A percentile compares a stretch with the other conserved stretches of the same genome.
Evolutionary conservation across 2,113 vertebrate genomes (phyloP).

Genomic region (Struthio camelus): DNA sequence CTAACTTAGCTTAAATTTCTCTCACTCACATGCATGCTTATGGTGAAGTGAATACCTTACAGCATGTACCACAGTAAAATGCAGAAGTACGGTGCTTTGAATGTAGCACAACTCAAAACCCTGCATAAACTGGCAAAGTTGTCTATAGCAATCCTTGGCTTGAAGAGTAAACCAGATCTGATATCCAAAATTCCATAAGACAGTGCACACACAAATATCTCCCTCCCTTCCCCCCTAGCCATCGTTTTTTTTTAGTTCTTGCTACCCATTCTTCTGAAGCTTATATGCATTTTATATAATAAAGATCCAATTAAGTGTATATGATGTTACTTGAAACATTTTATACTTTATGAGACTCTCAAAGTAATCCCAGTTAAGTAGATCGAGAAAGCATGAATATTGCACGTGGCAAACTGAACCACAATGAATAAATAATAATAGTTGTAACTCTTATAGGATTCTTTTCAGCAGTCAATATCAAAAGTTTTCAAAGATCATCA

Average conservation of each 20-base stretch:
- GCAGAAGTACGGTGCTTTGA: background rate
- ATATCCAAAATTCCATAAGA: background rate
- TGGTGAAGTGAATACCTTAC: background rate
- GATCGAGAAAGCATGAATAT: background rate
- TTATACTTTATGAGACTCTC: background rate
- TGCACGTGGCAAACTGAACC: background rate
- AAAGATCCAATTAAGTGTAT: background rate
- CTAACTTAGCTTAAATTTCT: background rate
- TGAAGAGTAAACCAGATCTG: background rate
- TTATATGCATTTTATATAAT: background rate
- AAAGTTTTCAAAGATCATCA: background rate
- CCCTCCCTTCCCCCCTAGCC: background rate
- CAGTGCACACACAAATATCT: background rate
- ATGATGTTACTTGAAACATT: background rate
- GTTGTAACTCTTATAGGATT: background rate
- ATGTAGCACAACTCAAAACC: background rate
- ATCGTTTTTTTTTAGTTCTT: background rate
- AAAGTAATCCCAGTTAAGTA: background rate
- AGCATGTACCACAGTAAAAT: background rate
- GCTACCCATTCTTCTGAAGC: background rate
- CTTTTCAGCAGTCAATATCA: background rate
- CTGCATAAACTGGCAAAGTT: background rate
- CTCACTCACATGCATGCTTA: background rate
- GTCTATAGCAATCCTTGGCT: background rate
- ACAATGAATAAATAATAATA: background rate